These are phyloP conservation scores for Brachyhypopomus gauderio DNA, from an alignment of 2,113 vertebrate species.

Conservation along the genomic window DNA sequence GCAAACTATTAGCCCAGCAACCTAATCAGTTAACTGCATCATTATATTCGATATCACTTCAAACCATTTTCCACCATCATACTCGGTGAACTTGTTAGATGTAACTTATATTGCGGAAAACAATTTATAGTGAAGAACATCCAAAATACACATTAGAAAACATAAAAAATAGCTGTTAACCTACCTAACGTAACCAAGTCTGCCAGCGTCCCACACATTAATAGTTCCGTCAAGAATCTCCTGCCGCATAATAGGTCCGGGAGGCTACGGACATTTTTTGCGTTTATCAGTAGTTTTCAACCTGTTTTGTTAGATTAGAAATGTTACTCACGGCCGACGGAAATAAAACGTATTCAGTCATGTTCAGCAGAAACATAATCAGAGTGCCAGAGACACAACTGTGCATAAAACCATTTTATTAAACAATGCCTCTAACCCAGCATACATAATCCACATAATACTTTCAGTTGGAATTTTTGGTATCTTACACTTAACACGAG, in stretches of 20 bases:
- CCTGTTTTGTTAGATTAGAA: neutral
- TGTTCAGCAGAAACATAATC: neutral
- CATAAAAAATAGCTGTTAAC: too few relatives aligned
- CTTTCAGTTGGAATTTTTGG: slow-evolving; percentile 50
- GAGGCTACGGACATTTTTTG: neutral
- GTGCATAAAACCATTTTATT: slow-evolving; percentile 74
- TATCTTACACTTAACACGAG: slow-evolving; percentile 49
- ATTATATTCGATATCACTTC: too few relatives aligned
- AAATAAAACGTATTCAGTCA: neutral
- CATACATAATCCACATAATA: slow-evolving; percentile 66
- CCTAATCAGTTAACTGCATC: too few relatives aligned
- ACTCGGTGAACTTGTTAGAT: too few relatives aligned
- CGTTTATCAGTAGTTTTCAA: neutral
- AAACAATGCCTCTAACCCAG: slow-evolving; percentile 57
- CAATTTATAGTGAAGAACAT: too few relatives aligned
- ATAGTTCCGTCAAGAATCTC: slow-evolving; percentile 47
- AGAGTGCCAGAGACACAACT: neutral
- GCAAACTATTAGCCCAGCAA: too few relatives aligned
- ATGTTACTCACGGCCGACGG: neutral
- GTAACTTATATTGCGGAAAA: too few relatives aligned
- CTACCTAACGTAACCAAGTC: too few relatives aligned
- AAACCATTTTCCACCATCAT: too few relatives aligned
- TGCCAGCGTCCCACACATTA: neutral
- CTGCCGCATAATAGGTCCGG: neutral
- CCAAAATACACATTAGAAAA: too few relatives aligned